Evolutionary conservation across 1,140 invertebrate species (phyloP).

Genomic region (Harlomillsia oculata): DNA sequence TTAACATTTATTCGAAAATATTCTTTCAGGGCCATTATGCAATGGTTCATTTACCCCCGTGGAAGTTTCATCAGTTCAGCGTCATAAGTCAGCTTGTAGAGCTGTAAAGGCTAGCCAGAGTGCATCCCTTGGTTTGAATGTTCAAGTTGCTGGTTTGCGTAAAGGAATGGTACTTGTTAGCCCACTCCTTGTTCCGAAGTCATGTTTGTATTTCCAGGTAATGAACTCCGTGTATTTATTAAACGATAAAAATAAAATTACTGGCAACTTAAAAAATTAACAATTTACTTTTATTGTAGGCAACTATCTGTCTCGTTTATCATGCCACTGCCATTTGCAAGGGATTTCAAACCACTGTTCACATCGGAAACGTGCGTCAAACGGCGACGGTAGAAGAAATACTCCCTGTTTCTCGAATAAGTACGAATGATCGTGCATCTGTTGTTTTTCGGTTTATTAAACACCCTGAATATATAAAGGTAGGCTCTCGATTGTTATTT

Average conservation of each 20-base stretch:
- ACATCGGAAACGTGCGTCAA: constrained; percentile 89
- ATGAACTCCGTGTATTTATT: not conserved
- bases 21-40: constrained; percentile 61
- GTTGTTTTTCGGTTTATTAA: constrained; percentile 80
- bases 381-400: constrained; percentile 54
- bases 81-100: constrained; percentile 80
- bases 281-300: constrained; percentile 46
- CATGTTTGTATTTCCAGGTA: constrained; percentile 34
- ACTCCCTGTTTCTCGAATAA: constrained; percentile 7
- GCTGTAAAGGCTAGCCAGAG: constrained; percentile 80
- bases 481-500: constrained; percentile 74
- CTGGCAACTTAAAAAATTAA: not conserved
- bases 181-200: constrained; percentile 12
- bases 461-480: constrained; percentile 84
- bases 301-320: constrained; percentile 72
- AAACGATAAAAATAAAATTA: not conserved
- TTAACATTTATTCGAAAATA: not conserved
- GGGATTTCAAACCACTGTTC: constrained; percentile 87
- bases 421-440: constrained; percentile 70
- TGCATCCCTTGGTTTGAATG: constrained; percentile 71
- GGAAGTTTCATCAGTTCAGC: constrained; percentile 70
- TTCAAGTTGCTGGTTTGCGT: constrained; percentile 53
- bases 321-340: constrained; percentile 71
- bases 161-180: constrained; percentile 61
- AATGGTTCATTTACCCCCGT: constrained; percentile 71